Percentiles rank a stretch among this genome's conserved stretches.
phyloP scores from a whole-genome alignment of 2,888 invertebrate genomes.

The Eupithecia exiguata region DNA sequence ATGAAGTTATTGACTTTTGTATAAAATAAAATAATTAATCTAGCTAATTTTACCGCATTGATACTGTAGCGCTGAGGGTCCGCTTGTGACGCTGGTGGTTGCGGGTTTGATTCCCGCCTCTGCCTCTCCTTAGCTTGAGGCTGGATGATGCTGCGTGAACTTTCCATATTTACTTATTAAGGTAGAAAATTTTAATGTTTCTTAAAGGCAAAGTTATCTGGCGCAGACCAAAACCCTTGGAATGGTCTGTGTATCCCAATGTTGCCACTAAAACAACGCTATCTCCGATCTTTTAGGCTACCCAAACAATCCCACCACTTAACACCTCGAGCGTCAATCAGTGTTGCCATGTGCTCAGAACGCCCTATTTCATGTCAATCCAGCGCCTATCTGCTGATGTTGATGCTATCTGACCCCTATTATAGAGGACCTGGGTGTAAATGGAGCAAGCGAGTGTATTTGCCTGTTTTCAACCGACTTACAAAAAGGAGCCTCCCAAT shows the following conservation, averaged over 20 bases:
- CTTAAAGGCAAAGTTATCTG: not conserved
- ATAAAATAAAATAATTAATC: too few relatives aligned
- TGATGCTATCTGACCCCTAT: conserved; percentile 11
- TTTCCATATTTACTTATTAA: not conserved
- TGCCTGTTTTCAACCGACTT: not conserved
- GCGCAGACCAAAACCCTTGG: not conserved
- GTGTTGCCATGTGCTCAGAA: conserved; percentile 38
- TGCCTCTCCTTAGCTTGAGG: not conserved
- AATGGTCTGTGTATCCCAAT: not conserved
- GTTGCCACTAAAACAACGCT: conserved; percentile 16
- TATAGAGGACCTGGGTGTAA: not conserved
- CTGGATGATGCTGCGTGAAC: not conserved
- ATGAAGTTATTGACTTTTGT: too few relatives aligned
- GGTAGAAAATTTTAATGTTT: not conserved
- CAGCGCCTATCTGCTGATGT: conserved; percentile 12
- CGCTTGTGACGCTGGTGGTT: too few relatives aligned
- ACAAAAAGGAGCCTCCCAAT: not conserved
- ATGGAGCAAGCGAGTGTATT: not conserved
- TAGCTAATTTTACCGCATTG: too few relatives aligned
- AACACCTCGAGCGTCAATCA: conserved; percentile 47
- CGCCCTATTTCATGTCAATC: conserved; percentile 51
- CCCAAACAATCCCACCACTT: conserved; percentile 39
- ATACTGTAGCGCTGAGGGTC: too few relatives aligned
- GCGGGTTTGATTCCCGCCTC: too few relatives aligned
- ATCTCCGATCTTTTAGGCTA: conserved; percentile 23